Evolutionary conservation across 2,888 invertebrate species (phyloP), one percentile per base, ranked within the genome.

Genomic region (Dysmachus trigonus): DNA sequence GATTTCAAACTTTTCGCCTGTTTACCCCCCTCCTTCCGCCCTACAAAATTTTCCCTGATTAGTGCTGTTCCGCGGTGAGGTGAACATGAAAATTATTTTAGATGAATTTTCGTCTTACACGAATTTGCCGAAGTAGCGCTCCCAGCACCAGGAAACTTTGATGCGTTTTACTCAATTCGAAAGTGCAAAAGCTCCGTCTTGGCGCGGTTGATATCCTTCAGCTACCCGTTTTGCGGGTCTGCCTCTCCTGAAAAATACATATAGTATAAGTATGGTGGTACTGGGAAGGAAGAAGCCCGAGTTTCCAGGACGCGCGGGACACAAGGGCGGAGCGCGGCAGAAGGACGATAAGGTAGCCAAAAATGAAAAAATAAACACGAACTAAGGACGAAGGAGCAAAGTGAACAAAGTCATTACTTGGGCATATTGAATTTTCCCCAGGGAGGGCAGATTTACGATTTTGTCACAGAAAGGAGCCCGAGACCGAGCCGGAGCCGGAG

Each of bases 321-420:
- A n/a, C n/a, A n/a, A n/a, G 22, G 0, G 10, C 10, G 62, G 62
- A 22, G 10, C 18, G 8, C 62, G 7, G 3, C 22, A 22, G 62
- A 33, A 53, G 47, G 81, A 53, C 35, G 81, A 81, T 81, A 47
- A 47, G 62, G 53, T 30, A 53, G 33, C 47, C 33, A 51, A 76
- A 85, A 62, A 62, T 62, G 62, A 76, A 62, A 85, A 85, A 38
- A 76, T 85, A 82, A 74, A 81, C 73, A 73, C 73, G n/a, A 86
- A 74, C 85, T 85, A 86, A 83, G 62, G 38, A 53, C 38, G 38
- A 76, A 76, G 76, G 76, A 77, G 86, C 83, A 87, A 87, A 87
- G 87, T 87, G 87, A 87, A 87, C 83, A 87, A 87, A 87, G 87
- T 87, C 87, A 86, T 87, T 87, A 87, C 86, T 83, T 77, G 86